phyloP scores from a whole-genome alignment of 2,113 vertebrate genomes.

The Gallinago paraguaiae region DNA sequence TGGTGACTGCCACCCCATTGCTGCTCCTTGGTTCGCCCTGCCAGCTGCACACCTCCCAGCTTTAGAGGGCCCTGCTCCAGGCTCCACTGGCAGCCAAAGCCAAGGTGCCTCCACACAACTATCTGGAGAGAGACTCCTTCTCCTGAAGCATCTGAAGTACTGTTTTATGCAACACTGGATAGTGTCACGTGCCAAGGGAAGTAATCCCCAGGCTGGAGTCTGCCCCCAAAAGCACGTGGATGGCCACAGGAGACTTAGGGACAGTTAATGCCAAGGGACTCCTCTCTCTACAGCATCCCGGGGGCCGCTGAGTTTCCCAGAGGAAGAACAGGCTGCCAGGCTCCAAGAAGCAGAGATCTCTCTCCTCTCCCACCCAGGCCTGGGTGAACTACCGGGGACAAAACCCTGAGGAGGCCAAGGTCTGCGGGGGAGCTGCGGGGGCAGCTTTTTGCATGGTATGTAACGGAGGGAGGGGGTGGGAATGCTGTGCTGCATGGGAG shows the following conservation, averaged over 20 bases:
- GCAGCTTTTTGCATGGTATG: constrained; percentile 70
- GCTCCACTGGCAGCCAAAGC: not conserved
- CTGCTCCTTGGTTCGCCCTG: not conserved
- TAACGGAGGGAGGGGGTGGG: not conserved
- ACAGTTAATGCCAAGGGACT: not conserved
- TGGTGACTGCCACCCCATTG: not conserved
- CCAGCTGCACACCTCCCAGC: too few species aligned
- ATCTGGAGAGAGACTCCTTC: not conserved
- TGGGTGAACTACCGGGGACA: constrained; percentile 67
- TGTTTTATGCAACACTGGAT: not conserved
- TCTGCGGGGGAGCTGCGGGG: constrained; percentile 60
- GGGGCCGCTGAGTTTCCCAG: accelerated
- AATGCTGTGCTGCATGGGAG: not conserved
- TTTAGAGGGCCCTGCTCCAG: not conserved
- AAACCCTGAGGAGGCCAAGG: constrained; percentile 67
- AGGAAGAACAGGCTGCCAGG: not conserved
- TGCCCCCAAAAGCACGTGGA: not conserved
- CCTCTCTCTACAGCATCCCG: too few species aligned
- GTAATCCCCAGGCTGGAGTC: not conserved
- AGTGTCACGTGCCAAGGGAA: not conserved
- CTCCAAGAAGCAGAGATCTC: constrained; percentile 71
- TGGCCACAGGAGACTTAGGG: not conserved
- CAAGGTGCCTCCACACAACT: not conserved
- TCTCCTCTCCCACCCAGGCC: constrained; percentile 57
- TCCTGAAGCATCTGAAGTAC: not conserved